Conservation (phyloP, 2,113 vertebrate genomes). For the Vidua chalybeata region DNA sequence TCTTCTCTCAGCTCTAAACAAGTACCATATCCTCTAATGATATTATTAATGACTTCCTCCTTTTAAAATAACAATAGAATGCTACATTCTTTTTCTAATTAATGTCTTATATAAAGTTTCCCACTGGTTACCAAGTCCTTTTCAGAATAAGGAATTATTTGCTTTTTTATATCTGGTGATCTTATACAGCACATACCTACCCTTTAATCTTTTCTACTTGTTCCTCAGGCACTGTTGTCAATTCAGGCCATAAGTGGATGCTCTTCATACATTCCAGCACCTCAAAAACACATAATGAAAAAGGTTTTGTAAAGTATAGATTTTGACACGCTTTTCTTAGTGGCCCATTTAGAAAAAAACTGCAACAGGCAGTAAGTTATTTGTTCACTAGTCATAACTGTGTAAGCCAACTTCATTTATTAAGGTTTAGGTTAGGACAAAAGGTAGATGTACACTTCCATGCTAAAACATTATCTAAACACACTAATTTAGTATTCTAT, state of each 20-base stretch:
- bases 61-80: neutral
- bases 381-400: neutral
- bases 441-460: neutral
- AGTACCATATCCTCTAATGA: neutral
- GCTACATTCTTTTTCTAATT: neutral
- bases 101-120: neutral
- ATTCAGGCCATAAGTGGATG: slow-evolving; percentile 60
- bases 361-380: neutral
- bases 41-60: neutral
- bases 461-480: neutral
- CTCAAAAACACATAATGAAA: neutral
- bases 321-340: neutral
- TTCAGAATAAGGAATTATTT: neutral
- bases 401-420: neutral
- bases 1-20: neutral
- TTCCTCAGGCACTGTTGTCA: slow-evolving; percentile 41
- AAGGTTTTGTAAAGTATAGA: neutral
- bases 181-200: slow-evolving; percentile 2
- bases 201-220: neutral
- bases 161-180: neutral
- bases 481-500: neutral
- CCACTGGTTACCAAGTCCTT: neutral
- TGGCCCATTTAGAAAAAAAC: neutral
- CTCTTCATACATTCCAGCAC: slow-evolving; percentile 67
- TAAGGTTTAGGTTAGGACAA: neutral